Base-by-base conservation (phyloP, 2,888 invertebrate species). In the Watsonalla cultraria region DNA sequence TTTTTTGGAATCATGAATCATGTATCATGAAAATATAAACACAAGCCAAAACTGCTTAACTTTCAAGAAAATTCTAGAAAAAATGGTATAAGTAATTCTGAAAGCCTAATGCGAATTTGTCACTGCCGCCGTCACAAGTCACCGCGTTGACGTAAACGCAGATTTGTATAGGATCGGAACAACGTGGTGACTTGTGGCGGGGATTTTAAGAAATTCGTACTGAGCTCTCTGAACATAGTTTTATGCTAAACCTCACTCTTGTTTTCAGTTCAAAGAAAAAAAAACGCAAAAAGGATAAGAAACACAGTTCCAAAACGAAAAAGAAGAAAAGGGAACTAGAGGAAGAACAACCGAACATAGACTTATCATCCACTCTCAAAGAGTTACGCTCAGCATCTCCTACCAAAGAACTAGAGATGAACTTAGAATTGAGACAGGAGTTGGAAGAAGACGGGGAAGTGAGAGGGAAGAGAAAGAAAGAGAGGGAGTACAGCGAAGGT, bases 401-500 rank as follows among this genome's bases (percentile, higher is more conserved):
- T 0, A 86, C 87, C 4, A 84, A 80, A 54, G 80, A 86, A 9
- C 59, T 86, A 0, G 74, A 74, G 0, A 57, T 78, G 42, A 11
- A 42, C 9, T 42, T 42, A 11, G 42, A 42, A 11, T 11, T 42
- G 9, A 8, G 42, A 11, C 42, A 11, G 5, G 11, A 42, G 42
- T 39, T 60, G 52, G 48, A 50, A 61, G 58, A 59, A 49, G 51
- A 46, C 33, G 51, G 46, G 49, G 51, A 56, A 51, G 45, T 58
- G 60, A 50, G 58, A 47, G 68, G 65, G 61, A 72, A 58, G 62
- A 78, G 70, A 63, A 82, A 74, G 62, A 78, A 66, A 58, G 79
- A 68, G 52, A 73, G 80, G 46, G 79, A 86, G 59, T 89, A 90
- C 56, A 90, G 90, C 48, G 90, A 90, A 56, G 90, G 90, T 8